Evolutionary conservation across 2,888 invertebrate species (phyloP), one percentile per base, ranked within the genome.

Genomic region (Rhingia campestris): DNA sequence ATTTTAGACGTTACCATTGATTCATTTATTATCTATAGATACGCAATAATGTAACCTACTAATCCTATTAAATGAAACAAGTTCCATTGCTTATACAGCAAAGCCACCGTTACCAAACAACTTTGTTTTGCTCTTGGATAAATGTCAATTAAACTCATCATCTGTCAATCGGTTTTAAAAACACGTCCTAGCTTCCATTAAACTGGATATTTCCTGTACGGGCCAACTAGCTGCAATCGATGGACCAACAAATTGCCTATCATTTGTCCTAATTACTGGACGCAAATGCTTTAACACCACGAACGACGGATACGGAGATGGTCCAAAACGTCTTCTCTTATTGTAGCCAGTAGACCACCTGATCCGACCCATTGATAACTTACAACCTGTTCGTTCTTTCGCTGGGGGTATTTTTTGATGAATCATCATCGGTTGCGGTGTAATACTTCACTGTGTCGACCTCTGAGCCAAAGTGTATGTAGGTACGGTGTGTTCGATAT

Each of bases 221-320:
- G 22, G 30, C 43, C 43, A 14, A 51, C 12, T 39, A 33, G 51
- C 58, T 41, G 32, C 33, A 49, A 39, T 58, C 37, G 39, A 22
- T n/a, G 10, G 14, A 41, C 35, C 58, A 56, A 61, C 61, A 77
- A 63, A 77, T 63, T 69, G 70, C 51, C 59, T 70, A 77, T 70
- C 69, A 77, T 70, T 77, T 77, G 76, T 77, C 76, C 76, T 77
- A 69, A 70, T 77, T 77, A 77, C 56, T 63, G 49, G 63, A 69
- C 70, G 76, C 63, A 54, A 77, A 77, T 63, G 41, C 61, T 54
- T 61, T 49, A 69, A 77, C 76, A 77, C 70, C 33, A 37, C 69
- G 41, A 7, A 54, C 22, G 61, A 47, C 33, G 61, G 69, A 61
- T 54, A 54, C 63, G 54, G 32, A 63, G 69, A 63, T 49, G 54